Conservation (phyloP, 2,113 vertebrate species). For the Gracilinanus agilis region DNA sequence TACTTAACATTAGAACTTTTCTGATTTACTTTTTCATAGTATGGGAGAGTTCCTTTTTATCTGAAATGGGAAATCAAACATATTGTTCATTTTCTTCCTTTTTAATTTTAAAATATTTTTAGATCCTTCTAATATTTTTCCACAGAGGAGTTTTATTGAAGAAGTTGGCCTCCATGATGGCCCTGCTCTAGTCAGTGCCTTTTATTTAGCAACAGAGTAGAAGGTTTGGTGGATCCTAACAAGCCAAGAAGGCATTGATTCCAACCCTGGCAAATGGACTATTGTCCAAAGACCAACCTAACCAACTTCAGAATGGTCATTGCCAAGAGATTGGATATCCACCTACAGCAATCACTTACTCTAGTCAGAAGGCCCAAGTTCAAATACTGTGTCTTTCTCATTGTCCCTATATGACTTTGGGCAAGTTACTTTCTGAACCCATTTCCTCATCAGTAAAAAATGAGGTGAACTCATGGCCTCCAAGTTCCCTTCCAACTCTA, state of each 20-base stretch:
- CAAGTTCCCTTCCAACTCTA: neutral
- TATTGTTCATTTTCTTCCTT: neutral
- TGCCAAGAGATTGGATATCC: neutral
- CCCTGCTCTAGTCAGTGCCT: neutral
- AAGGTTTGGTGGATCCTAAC: neutral
- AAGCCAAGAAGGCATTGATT: neutral
- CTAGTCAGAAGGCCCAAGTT: neutral
- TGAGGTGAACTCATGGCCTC: neutral
- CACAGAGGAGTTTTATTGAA: neutral
- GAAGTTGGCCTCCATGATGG: neutral
- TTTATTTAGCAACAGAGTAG: neutral
- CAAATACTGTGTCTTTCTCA: neutral
- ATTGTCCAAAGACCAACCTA: neutral
- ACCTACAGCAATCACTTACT: neutral
- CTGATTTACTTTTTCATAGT: conserved; percentile 34
- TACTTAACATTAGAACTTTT: conserved; percentile 49
- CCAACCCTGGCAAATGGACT: neutral
- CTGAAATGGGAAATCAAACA: conserved; percentile 43
- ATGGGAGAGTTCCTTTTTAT: conserved; percentile 15
- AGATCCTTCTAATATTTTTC: conserved; percentile 24
- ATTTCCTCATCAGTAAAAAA: neutral
- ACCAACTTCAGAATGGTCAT: neutral
- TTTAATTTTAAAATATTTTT: conserved; percentile 51
- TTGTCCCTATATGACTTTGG: neutral
- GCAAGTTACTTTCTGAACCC: neutral